Evolutionary conservation across 2,797 vertebrate species (phyloP).

Genomic region (Gymnoscopelus braueri): DNA sequence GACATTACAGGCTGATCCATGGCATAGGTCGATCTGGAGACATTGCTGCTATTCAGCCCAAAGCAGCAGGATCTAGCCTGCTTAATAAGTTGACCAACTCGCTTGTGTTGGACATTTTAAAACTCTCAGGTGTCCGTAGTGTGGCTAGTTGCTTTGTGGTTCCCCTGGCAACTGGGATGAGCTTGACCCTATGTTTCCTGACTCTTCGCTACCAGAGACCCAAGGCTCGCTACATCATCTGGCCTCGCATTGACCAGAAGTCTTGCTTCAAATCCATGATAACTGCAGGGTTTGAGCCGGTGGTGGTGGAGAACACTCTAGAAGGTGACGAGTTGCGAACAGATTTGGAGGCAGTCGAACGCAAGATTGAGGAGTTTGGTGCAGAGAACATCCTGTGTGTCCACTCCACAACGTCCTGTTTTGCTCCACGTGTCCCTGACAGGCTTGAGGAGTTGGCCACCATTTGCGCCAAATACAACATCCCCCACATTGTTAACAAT

Average conservation of each 20-base stretch:
- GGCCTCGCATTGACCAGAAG: conserved; percentile 99
- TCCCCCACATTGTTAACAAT: conserved; percentile 97
- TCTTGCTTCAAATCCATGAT: conserved; percentile 99
- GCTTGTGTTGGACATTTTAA: conserved; percentile 91
- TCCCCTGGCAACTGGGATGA: conserved; percentile 99
- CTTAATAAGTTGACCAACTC: conserved; percentile 97
- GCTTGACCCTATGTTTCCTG: conserved; percentile 94
- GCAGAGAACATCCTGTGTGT: conserved; percentile 91
- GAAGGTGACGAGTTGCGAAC: conserved; percentile 95
- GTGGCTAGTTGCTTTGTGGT: conserved; percentile 92
- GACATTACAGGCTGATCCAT: conserved; percentile 97
- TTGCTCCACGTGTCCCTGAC: conserved; percentile 95
- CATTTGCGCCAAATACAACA: conserved; percentile 86
- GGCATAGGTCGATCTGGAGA: conserved; percentile 97
- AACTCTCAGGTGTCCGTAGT: conserved; percentile 87
- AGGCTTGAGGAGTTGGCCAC: conserved; percentile 92
- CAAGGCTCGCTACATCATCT: conserved; percentile 92
- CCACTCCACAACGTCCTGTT: conserved; percentile 97
- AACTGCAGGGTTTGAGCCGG: conserved; percentile 95
- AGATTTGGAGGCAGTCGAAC: conserved; percentile 85
- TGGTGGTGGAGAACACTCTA: conserved; percentile 93
- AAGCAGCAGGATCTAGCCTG: conserved; percentile 97
- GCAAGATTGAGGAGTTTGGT: conserved; percentile 88
- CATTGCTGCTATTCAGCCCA: conserved; percentile 95
- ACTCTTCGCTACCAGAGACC: conserved; percentile 92